Base-by-base conservation (phyloP, 2,797 vertebrate genomes). In the Poecilia picta region DNA sequence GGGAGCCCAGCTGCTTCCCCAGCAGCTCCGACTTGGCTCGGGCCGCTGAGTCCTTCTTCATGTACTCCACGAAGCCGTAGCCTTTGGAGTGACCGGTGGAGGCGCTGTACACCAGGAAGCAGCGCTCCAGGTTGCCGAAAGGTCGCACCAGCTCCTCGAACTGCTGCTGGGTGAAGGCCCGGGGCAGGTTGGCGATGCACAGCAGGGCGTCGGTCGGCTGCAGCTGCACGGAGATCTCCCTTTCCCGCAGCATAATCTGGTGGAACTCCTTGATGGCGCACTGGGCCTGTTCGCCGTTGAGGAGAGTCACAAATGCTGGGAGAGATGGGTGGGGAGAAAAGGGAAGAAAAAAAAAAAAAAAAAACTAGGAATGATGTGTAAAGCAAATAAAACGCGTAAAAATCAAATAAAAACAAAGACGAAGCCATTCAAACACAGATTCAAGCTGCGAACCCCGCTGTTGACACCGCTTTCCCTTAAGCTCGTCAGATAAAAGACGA, bases 1-100 rank as follows among this genome's bases (percentile, higher is more conserved):
- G 96, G 0, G 97, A 96, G 28, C 98, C 98, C 81, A 99, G 93
- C 28, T 97, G 98, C 88, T 97, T 97, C 4, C 97, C 98, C 33
- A 98, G 86, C 20, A 99, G 94, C 86, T 98, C 97, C 0, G 97
- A 97, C 88, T 98, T 98, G 64, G 98, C 98, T 0, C 98, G 88
- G 53, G 98, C 97, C 0, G 98, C 98, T 0, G 97, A 97, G 89
- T 98, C 98, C 90, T 98, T 98, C 89, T 98, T 99, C 98, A 98
- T 98, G 87, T 97, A 99, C 88, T 99, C 98, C 36, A 98, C 98
- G 0, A 98, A 99, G 62, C 98, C 98, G 0, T 99, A 99, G 57
- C 98, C 97, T 86, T 99, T 98, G 36, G 98, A 98, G 71, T 97
- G 97, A 20, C 98, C 98, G 0, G 95, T 97, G 59, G 85, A 59